These are phyloP conservation scores for Rhabdophis nuchalis DNA, from an alignment of 2,797 vertebrate species.

Conservation along the genomic window DNA sequence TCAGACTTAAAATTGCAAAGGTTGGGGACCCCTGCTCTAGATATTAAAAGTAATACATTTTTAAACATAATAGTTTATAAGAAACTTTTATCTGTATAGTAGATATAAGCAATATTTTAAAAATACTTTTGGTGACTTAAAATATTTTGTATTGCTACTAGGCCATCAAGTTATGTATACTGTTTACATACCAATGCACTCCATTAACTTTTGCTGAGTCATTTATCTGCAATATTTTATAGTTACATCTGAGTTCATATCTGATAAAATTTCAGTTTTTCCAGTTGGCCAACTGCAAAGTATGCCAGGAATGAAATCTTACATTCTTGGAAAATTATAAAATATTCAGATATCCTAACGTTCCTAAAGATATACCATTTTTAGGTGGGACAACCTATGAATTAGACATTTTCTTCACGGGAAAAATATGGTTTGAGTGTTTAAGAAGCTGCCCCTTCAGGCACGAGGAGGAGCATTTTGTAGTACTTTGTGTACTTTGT, in stretches of 20 bases:
- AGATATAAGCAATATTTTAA: not conserved
- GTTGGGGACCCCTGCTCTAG: no score
- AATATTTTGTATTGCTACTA: not conserved
- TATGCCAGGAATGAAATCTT: not conserved
- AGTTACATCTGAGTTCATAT: not conserved
- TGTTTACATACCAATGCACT: not conserved
- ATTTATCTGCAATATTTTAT: not conserved
- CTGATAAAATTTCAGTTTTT: not conserved
- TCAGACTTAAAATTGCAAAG: no score
- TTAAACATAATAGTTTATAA: not conserved
- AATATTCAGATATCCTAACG: not conserved
- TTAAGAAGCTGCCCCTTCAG: no score
- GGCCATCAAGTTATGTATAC: not conserved
- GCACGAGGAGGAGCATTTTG: not conserved
- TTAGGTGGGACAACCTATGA: not conserved
- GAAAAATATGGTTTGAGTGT: not conserved
- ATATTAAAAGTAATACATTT: not conserved
- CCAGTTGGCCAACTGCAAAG: not conserved
- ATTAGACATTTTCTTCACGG: not conserved
- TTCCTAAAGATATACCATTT: not conserved
- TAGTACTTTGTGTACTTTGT: not conserved
- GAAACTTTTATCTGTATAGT: not conserved
- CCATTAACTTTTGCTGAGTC: not conserved
- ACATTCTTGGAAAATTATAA: not conserved
- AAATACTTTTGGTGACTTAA: not conserved